These are phyloP conservation scores for Drosophila sproati DNA, from an alignment of 1,140 invertebrate genomes.

Conservation along the genomic window DNA sequence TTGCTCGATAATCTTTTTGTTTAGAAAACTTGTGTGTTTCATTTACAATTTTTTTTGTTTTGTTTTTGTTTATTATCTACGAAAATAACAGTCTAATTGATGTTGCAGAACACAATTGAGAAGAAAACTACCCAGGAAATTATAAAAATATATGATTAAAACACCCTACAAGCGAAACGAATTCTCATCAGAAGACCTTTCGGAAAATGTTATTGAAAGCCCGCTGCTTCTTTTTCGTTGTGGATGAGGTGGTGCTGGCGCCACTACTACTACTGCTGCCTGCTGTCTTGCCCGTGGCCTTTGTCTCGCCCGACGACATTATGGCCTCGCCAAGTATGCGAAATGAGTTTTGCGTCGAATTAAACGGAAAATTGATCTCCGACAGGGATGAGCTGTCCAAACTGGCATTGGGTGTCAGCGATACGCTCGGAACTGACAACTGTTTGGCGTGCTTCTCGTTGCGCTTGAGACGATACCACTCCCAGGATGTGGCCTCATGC, in stretches of 20 bases:
- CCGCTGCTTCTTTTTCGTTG: slow-evolving; percentile 78
- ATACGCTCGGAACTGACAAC: slow-evolving; percentile 22
- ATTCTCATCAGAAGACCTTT: slow-evolving; percentile 72
- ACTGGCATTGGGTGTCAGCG: slow-evolving; percentile 55
- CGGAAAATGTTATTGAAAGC: slow-evolving; percentile 82
- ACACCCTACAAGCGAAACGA: background rate
- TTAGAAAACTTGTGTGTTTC: background rate
- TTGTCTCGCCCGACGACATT: slow-evolving; percentile 62
- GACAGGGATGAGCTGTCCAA: slow-evolving; percentile 74
- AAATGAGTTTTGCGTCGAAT: slow-evolving; percentile 74
- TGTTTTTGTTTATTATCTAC: slow-evolving; percentile 4
- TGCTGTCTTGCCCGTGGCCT: slow-evolving; percentile 38
- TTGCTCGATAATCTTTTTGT: background rate
- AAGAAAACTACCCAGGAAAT: slow-evolving; percentile 22
- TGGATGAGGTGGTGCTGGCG: slow-evolving; percentile 73
- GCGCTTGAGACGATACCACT: slow-evolving; percentile 79
- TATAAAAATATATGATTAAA: slow-evolving; percentile 1
- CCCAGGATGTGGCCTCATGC: slow-evolving; percentile 83
- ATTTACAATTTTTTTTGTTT: slow-evolving; percentile 1
- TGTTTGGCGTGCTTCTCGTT: slow-evolving; percentile 60
- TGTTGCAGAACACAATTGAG: slow-evolving; percentile 20
- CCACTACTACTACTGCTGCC: slow-evolving; percentile 61
- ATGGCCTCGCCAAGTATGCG: slow-evolving; percentile 78
- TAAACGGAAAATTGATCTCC: slow-evolving; percentile 71
- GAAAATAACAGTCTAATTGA: slow-evolving; percentile 10